phyloP scores from a whole-genome alignment of 1,140 invertebrate genomes.

The Nylanderia fulva region DNA sequence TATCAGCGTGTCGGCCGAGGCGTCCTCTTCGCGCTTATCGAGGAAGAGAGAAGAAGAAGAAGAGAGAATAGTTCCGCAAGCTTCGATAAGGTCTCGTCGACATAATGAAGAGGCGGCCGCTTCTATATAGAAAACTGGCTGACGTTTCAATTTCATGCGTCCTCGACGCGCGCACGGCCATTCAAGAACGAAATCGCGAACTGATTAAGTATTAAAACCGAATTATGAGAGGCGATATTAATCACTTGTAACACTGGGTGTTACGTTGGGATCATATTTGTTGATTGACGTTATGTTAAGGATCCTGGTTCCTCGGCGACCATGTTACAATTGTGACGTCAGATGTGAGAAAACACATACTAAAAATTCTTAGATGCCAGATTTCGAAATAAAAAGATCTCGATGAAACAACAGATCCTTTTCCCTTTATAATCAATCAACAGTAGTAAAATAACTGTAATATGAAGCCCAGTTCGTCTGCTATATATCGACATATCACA shows the following conservation, averaged over 20 bases:
- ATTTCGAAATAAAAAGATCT: no score
- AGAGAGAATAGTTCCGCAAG: slow-evolving; percentile 6
- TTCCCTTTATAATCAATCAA: no score
- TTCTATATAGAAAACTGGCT: slow-evolving; percentile 68
- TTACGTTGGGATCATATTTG: slow-evolving; percentile 25
- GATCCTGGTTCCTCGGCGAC: no score
- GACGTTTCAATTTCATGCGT: slow-evolving; percentile 67
- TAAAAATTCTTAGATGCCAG: no score
- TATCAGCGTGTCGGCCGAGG: slow-evolving; percentile 68
- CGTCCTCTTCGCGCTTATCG: slow-evolving; percentile 49
- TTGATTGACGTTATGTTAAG: not conserved
- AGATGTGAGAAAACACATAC: no score
- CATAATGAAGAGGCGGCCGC: slow-evolving; percentile 69
- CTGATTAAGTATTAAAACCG: slow-evolving; percentile 30
- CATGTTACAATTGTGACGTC: no score
- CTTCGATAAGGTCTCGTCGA: slow-evolving; percentile 67
- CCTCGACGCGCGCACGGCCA: slow-evolving; percentile 19
- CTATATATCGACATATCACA: no score
- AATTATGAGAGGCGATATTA: slow-evolving; percentile 17
- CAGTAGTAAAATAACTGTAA: no score
- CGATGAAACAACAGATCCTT: no score
- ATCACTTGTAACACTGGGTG: not conserved
- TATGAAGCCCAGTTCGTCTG: no score
- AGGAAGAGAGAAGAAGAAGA: slow-evolving; percentile 14
- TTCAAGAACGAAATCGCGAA: slow-evolving; percentile 11